Evolutionary conservation across 2,797 vertebrate genomes (phyloP).

Genomic region (Typhlichthys subterraneus): DNA sequence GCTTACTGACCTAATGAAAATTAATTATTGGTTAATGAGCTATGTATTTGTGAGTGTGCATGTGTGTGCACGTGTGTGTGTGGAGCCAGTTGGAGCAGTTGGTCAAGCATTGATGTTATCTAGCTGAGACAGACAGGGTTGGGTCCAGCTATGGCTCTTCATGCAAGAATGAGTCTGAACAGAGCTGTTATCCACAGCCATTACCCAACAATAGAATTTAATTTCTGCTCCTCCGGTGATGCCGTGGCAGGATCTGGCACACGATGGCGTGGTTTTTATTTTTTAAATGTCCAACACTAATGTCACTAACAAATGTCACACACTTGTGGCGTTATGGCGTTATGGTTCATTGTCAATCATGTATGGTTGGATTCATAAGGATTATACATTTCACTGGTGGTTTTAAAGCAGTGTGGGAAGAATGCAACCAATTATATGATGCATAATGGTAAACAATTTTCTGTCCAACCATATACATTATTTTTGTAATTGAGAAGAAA

Average conservation of each 20-base stretch:
- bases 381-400: too few relatives aligned
- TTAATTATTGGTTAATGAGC: constrained; percentile 10
- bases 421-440: too few relatives aligned
- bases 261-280: constrained; percentile 48
- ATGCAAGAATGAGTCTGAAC: constrained; percentile 69
- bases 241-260: constrained; percentile 55
- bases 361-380: too few relatives aligned
- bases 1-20: constrained; percentile 6
- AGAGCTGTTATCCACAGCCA: constrained; percentile 74
- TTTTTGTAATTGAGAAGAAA: too few relatives aligned
- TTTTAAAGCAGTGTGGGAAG: too few relatives aligned
- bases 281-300: constrained; percentile 46
- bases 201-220: constrained; percentile 74
- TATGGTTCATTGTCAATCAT: constrained; percentile 40
- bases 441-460: too few relatives aligned
- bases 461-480: too few relatives aligned
- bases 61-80: background rate
- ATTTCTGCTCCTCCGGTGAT: constrained; percentile 68
- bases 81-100: constrained; percentile 1
- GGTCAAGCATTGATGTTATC: constrained; percentile 26
- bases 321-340: too few relatives aligned
- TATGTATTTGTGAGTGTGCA: background rate
- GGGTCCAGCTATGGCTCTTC: constrained; percentile 49
- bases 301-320: constrained; percentile 22
- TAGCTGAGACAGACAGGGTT: constrained; percentile 44